Conservation (phyloP, 2,888 invertebrate genomes). For the Bugula neritina region DNA sequence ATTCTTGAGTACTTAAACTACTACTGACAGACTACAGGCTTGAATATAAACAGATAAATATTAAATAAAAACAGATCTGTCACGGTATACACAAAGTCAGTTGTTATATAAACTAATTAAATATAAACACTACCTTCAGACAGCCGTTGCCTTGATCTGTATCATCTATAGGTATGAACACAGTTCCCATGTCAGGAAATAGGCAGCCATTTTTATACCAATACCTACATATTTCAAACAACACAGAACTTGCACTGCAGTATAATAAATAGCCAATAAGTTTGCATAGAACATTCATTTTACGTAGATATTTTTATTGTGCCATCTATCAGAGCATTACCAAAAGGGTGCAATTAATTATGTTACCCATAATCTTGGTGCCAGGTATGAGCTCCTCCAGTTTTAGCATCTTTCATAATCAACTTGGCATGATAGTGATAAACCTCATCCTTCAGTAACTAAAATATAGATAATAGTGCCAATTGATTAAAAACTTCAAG, state of each 20-base stretch:
- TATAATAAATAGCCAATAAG: too few relatives aligned
- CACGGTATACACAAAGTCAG: too few relatives aligned
- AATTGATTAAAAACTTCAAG: neutral
- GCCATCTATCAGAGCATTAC: too few relatives aligned
- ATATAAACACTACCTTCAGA: slow-evolving; percentile 45
- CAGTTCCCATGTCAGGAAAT: slow-evolving; percentile 45
- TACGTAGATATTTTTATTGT: too few relatives aligned
- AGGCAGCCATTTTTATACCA: slow-evolving; percentile 49
- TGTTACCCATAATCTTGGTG: slow-evolving; percentile 52
- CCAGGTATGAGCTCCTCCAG: slow-evolving; percentile 47
- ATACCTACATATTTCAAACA: slow-evolving; percentile 36
- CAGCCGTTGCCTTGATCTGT: slow-evolving; percentile 45
- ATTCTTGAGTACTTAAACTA: too few relatives aligned
- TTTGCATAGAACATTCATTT: too few relatives aligned
- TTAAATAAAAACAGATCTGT: too few relatives aligned
- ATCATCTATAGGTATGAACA: slow-evolving; percentile 45
- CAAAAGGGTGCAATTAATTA: too few relatives aligned
- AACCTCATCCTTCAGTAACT: slow-evolving; percentile 46
- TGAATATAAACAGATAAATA: too few relatives aligned
- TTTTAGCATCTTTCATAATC: slow-evolving; percentile 47
- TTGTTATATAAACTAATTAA: too few relatives aligned
- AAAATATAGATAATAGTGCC: slow-evolving; percentile 27
- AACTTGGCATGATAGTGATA: slow-evolving; percentile 51
- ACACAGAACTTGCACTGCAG: too few relatives aligned
- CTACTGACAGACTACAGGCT: too few relatives aligned